Evolutionary conservation across 2,113 vertebrate species (phyloP).

Genomic region (Glareola pratincola): DNA sequence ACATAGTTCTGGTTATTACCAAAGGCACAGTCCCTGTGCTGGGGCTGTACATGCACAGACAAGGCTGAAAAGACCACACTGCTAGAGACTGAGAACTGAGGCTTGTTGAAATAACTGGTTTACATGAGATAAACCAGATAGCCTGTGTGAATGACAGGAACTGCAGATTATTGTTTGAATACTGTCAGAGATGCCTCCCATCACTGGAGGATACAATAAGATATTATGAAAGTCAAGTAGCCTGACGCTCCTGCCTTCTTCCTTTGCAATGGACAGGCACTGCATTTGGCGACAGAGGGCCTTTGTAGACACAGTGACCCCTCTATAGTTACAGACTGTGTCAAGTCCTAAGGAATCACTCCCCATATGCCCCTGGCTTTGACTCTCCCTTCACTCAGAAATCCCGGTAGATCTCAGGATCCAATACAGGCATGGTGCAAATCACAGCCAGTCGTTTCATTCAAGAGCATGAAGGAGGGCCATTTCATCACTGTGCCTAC

Average conservation of each 20-base stretch:
- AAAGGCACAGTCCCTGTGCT: not conserved
- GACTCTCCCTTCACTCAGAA: not conserved
- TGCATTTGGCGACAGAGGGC: not conserved
- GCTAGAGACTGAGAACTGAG: not conserved
- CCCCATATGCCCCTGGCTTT: not conserved
- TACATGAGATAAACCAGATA: not conserved
- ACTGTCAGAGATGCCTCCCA: not conserved
- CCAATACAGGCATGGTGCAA: not conserved
- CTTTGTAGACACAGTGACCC: not conserved
- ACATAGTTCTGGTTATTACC: not conserved
- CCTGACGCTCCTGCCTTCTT: not conserved
- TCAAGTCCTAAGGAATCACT: not conserved
- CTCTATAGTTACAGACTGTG: not conserved
- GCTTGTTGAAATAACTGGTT: not conserved
- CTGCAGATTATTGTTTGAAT: not conserved
- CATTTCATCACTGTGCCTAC: not conserved
- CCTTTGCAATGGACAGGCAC: not conserved
- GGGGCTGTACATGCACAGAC: rapidly evolving
- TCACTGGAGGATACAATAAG: not conserved
- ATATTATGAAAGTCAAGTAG: rapidly evolving
- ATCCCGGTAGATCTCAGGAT: not conserved
- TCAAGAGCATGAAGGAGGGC: not conserved
- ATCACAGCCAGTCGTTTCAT: not conserved
- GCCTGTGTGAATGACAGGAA: not conserved
- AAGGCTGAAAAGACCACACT: not conserved